A percentile compares a stretch with the other conserved stretches of the same genome.
Conservation (phyloP, 2,888 invertebrate species). For the Celastrina argiolus region DNA sequence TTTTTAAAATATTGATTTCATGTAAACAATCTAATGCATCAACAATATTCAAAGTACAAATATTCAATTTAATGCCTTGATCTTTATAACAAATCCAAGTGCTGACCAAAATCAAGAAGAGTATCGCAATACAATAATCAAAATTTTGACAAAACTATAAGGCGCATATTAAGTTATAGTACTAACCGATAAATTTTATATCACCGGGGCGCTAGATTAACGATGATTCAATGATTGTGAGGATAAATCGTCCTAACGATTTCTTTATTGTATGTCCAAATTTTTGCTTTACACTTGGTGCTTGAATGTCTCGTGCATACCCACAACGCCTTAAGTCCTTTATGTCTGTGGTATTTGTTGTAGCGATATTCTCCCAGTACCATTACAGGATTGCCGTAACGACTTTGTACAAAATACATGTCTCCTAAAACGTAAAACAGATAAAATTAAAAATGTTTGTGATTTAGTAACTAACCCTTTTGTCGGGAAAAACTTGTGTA, state of each 20-base stretch:
- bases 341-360: conserved; percentile 42
- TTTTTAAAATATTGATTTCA: background rate
- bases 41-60: no score
- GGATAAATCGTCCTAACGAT: conserved; percentile 35
- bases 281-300: conserved; percentile 40
- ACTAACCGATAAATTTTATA: background rate
- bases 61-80: no score
- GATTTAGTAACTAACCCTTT: background rate
- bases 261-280: conserved; percentile 36
- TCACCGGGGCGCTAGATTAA: background rate
- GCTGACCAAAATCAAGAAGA: no score
- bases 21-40: background rate
- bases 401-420: conserved; percentile 26
- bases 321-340: conserved; percentile 41
- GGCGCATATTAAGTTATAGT: no score
- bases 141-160: no score
- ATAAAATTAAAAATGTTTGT: background rate
- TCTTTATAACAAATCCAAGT: no score
- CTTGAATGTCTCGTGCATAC: conserved; percentile 35
- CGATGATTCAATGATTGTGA: conserved; percentile 39
- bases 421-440: conserved; percentile 25
- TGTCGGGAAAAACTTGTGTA: background rate
- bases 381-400: conserved; percentile 33
- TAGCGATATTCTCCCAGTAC: conserved; percentile 39
- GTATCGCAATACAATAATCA: no score